Evolutionary conservation across 2,113 vertebrate genomes (phyloP).

Genomic region (Ciconia boyciana): DNA sequence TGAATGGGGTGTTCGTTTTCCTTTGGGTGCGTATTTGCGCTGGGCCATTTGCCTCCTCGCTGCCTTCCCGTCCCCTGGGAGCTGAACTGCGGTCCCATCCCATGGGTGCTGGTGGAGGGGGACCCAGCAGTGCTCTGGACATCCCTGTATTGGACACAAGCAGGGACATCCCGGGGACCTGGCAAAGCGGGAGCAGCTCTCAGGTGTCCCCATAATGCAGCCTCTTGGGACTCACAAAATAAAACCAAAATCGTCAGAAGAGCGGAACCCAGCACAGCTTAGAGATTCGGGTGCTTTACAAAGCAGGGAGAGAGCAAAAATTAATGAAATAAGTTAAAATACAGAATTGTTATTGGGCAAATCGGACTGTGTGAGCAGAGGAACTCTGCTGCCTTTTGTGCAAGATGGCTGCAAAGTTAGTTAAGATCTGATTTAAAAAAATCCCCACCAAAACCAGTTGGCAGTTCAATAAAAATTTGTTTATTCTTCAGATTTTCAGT

Average conservation of each 20-base stretch:
- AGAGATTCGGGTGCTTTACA: not conserved
- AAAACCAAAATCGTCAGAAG: not conserved
- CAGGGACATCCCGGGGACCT: not conserved
- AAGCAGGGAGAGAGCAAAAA: not conserved
- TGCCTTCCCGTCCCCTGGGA: not conserved
- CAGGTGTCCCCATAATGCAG: not conserved
- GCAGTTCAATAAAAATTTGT: not conserved
- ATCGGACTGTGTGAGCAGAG: not conserved
- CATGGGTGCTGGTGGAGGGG: not conserved
- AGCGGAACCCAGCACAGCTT: fast-evolving
- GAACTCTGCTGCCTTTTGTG: not conserved
- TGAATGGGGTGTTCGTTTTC: not conserved
- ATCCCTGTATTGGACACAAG: fast-evolving
- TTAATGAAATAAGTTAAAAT: not conserved
- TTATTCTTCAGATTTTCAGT: not conserved
- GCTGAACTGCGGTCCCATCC: too few species aligned
- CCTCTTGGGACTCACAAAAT: not conserved
- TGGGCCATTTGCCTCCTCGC: not conserved
- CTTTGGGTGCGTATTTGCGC: fast-evolving
- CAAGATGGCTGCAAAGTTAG: not conserved
- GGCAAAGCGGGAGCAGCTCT: not conserved
- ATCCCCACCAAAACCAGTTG: not conserved
- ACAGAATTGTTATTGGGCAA: not conserved
- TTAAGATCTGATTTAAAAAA: not conserved
- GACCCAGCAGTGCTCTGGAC: not conserved